phyloP scores from a whole-genome alignment of 1,140 invertebrate genomes.

The Drosophila kohkoa region DNA sequence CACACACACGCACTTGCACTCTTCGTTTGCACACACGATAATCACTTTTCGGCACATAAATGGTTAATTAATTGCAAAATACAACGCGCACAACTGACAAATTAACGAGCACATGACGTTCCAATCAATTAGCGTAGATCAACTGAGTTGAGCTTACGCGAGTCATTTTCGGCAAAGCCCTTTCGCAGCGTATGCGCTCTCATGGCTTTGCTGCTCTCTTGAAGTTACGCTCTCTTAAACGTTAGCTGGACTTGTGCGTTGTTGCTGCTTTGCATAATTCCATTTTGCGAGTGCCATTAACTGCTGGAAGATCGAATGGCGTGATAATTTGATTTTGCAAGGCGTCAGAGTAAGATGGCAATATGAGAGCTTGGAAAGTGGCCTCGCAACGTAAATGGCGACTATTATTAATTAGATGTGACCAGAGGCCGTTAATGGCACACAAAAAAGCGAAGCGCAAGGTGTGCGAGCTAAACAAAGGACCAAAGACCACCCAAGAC shows the following conservation, averaged over 20 bases:
- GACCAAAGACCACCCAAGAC: slow-evolving; percentile 36
- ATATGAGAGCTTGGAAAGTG: slow-evolving; percentile 2
- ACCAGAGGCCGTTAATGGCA: slow-evolving; percentile 36
- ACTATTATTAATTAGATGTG: slow-evolving; percentile 45
- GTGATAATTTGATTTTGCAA: slow-evolving; percentile 11
- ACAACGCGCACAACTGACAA: slow-evolving; percentile 9
- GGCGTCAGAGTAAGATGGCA: neutral
- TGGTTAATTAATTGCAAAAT: slow-evolving; percentile 13
- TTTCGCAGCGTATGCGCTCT: neutral
- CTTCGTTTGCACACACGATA: slow-evolving; percentile 1
- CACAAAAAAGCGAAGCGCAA: neutral
- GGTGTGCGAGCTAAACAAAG: slow-evolving; percentile 22
- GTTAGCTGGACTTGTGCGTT: neutral
- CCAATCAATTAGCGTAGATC: slow-evolving; percentile 10
- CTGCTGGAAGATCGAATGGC: neutral
- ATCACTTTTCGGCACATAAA: slow-evolving; percentile 8
- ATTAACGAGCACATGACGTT: neutral
- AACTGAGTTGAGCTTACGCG: neutral
- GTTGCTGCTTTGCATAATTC: neutral
- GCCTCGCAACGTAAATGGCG: slow-evolving; percentile 1
- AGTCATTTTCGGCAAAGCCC: neutral
- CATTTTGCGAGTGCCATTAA: neutral
- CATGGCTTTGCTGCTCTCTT: neutral
- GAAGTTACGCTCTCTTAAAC: neutral
- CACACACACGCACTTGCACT: slow-evolving; percentile 5